Evolutionary conservation across 2,888 invertebrate species (phyloP), one percentile per base, ranked within the genome.

Genomic region (Perizoma flavofasciatum): DNA sequence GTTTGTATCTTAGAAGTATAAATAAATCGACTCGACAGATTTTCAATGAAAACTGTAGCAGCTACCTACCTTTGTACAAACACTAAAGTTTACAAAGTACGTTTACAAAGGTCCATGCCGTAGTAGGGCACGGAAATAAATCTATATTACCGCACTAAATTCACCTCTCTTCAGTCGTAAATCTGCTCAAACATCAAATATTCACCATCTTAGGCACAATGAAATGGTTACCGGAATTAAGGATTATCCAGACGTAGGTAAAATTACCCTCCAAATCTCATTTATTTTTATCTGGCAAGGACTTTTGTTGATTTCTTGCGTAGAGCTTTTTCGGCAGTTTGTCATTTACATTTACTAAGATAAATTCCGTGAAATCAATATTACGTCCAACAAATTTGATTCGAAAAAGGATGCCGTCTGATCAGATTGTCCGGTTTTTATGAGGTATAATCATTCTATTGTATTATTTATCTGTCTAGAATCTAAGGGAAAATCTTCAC

Each of bases 141-240:
- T 68, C 48, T 59, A 51, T 61, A 70, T 67, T 63, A 60, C 64
- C 63, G 50, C 51, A 61, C 51, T 69, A 66, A 67, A 67, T 69
- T 53, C 53, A 59, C 50, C 57, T 52, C 52, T 57, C 49, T 33
- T 22, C 51, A 37, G 59, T 44, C 44, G 61, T 69, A 68, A 68
- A 69, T 67, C 63, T 63, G 37, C 50, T 52, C 22, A 54, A 45
- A 44, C 67, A 68, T 68, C 65, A 70, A 67, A 70, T 66, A 68
- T 70, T 66, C 59, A 70, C 54, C 53, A 56, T 49, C 53, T 48
- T 6, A 22, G 32, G 53, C 32, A 63, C 63, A 63, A 58, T 62
- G 63, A 63, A 55, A 59, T 49, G 55, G 56, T 35, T 55, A 33
- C 34, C 22, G 32, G 41, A 57, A 47, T 50, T 22, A 22, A 52